phyloP scores from a whole-genome alignment of 2,888 invertebrate genomes.

The Chloroclystis v-ata region DNA sequence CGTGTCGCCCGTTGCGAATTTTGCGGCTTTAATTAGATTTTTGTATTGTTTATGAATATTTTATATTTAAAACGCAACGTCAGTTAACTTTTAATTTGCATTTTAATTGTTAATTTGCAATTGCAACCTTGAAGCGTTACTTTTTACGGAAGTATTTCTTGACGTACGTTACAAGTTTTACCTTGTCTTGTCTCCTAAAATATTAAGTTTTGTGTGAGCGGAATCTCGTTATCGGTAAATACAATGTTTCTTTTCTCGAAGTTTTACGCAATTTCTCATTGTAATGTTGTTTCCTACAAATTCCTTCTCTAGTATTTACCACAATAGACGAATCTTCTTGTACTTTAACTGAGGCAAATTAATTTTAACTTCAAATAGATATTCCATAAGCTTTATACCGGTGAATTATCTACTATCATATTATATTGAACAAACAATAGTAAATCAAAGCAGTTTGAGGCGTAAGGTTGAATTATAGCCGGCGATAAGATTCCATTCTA shows the following conservation, averaged over 20 bases:
- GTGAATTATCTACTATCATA: too few relatives aligned
- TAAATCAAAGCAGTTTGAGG: slow-evolving; percentile 13
- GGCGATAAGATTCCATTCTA: slow-evolving; percentile 10
- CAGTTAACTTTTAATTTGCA: neutral
- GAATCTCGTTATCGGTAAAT: too few relatives aligned
- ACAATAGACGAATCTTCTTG: too few relatives aligned
- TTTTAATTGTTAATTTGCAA: neutral
- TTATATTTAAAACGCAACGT: slow-evolving; percentile 4
- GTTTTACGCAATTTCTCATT: neutral
- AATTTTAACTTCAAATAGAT: too few relatives aligned
- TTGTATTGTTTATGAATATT: slow-evolving; percentile 16
- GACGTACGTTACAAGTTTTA: neutral
- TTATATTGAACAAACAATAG: slow-evolving; percentile 9
- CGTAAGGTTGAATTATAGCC: slow-evolving; percentile 15
- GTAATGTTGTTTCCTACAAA: neutral
- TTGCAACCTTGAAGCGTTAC: neutral
- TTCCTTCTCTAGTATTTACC: too few relatives aligned
- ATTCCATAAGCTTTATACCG: too few relatives aligned
- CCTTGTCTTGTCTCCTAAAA: neutral
- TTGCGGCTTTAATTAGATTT: slow-evolving; percentile 40
- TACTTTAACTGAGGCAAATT: too few relatives aligned
- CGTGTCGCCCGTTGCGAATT: slow-evolving; percentile 32
- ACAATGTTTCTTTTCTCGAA: neutral
- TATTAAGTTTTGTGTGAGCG: too few relatives aligned
- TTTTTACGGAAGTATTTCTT: neutral